Evolutionary conservation across 2,888 invertebrate species (phyloP).

Genomic region (Mystacides longicornis): DNA sequence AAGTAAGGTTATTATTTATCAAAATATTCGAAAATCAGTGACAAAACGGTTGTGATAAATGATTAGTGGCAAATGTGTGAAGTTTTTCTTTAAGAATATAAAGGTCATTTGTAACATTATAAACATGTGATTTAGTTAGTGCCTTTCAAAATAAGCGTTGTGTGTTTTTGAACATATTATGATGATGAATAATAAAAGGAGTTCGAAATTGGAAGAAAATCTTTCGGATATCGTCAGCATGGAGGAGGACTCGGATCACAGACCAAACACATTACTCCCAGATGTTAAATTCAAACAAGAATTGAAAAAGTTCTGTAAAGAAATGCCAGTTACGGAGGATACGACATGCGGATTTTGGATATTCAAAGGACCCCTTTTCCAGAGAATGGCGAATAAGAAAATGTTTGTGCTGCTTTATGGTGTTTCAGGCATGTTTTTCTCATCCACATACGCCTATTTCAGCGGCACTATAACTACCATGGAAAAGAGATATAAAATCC

Average conservation of each 20-base stretch:
- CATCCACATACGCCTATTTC: conserved; percentile 63
- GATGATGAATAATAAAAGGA: too few species aligned
- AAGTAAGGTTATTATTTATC: too few species aligned
- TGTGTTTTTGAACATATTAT: too few species aligned
- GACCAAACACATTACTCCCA: background rate
- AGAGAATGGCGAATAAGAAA: conserved; percentile 53
- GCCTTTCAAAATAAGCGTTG: too few species aligned
- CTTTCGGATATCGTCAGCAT: conserved; percentile 2
- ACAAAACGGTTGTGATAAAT: too few species aligned
- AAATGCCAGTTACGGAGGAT: conserved; percentile 51
- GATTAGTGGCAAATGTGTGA: too few species aligned
- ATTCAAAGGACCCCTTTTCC: conserved; percentile 49
- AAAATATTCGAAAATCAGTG: too few species aligned
- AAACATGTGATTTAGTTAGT: too few species aligned
- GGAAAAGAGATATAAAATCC: conserved; percentile 66
- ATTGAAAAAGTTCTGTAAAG: conserved; percentile 41
- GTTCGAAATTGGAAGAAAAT: background rate
- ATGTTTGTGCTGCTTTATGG: conserved; percentile 57
- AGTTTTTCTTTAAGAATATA: too few species aligned
- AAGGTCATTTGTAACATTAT: too few species aligned
- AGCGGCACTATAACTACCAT: conserved; percentile 68
- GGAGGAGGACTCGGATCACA: background rate
- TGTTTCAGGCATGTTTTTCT: conserved; percentile 58
- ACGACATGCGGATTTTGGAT: conserved; percentile 59
- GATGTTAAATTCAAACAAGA: conserved; percentile 20